phyloP scores from a whole-genome alignment of 2,113 vertebrate species.

The Typhlomys cinereus region DNA sequence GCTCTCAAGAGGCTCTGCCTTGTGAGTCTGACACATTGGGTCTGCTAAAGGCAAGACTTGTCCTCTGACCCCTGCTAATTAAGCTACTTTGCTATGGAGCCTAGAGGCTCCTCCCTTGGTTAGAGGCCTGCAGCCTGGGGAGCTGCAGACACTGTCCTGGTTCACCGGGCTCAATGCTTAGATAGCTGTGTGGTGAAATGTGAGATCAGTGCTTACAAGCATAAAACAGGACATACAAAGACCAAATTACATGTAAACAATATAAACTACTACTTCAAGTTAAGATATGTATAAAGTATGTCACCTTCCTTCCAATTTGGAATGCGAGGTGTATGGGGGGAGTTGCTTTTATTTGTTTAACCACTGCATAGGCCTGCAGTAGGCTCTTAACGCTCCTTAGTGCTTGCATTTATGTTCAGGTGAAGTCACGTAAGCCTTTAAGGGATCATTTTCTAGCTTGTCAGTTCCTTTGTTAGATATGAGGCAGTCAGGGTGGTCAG shows the following conservation, averaged over 20 bases:
- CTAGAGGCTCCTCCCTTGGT: background rate
- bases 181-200: background rate
- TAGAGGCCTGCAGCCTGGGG: background rate
- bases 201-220: background rate
- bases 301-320: constrained; percentile 1
- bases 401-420: background rate
- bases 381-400: background rate
- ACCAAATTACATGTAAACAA: constrained; percentile 33
- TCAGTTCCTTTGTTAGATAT: constrained; percentile 41
- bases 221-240: constrained; percentile 1
- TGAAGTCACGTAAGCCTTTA: background rate
- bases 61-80: background rate
- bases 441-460: background rate
- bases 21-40: background rate
- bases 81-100: background rate
- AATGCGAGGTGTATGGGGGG: background rate
- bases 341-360: background rate
- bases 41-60: background rate
- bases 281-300: background rate
- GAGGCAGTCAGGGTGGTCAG: background rate
- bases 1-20: background rate
- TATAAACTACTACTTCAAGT: background rate
- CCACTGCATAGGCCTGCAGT: background rate
- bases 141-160: background rate
- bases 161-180: background rate